Evolutionary conservation across 2,888 invertebrate genomes (phyloP).

Genomic region (Cephus spinipes): DNA sequence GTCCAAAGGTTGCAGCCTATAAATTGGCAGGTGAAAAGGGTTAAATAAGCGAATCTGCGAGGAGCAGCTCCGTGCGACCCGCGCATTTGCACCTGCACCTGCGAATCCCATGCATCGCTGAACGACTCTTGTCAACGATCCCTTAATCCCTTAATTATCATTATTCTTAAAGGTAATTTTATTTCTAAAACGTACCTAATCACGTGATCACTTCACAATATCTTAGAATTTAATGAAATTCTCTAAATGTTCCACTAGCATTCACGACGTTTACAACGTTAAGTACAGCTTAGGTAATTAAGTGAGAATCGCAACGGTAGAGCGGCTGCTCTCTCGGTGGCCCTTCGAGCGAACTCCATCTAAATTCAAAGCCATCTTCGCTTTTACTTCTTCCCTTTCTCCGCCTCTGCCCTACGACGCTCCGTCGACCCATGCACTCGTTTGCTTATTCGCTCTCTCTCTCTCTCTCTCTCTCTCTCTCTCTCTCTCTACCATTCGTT

Average conservation of each 20-base stretch:
- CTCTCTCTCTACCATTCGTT: too few species aligned
- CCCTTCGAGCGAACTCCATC: slow-evolving; percentile 16
- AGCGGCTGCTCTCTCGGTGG: neutral
- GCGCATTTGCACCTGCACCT: neutral
- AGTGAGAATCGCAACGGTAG: neutral
- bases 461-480: too few species aligned
- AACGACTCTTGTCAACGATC: neutral
- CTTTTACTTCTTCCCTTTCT: neutral
- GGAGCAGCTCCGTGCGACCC: neutral
- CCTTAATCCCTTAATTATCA: neutral
- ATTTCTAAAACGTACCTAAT: slow-evolving; percentile 2
- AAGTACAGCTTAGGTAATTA: slow-evolving; percentile 9
- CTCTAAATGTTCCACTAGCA: neutral
- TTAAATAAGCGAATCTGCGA: too few species aligned
- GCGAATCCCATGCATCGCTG: neutral
- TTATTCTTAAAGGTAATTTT: neutral
- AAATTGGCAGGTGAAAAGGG: too few species aligned
- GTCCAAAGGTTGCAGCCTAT: too few species aligned
- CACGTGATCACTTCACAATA: slow-evolving; percentile 4
- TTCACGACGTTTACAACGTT: slow-evolving; percentile 9
- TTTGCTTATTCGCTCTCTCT: too few species aligned
- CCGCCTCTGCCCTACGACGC: neutral
- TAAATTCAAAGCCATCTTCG: neutral
- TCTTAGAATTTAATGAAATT: neutral
- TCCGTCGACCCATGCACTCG: too few species aligned